These are phyloP conservation scores for Trochalopteron elliotii DNA, from an alignment of 2,113 vertebrate genomes.

Conservation along the genomic window DNA sequence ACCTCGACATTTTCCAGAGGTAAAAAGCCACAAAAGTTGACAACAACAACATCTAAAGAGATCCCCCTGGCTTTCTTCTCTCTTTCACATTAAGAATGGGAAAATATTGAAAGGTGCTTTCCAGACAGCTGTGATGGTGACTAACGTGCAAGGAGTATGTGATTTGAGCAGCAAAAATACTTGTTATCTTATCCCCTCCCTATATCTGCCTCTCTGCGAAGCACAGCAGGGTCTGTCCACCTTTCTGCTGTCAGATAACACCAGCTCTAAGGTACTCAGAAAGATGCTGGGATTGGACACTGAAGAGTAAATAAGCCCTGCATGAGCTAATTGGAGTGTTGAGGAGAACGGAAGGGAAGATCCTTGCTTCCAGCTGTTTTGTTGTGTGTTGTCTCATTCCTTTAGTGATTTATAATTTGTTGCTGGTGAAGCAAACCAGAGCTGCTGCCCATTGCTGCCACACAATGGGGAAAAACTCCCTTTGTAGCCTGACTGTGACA, in stretches of 20 bases:
- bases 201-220: not conserved
- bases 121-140: not conserved
- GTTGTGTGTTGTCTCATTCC: not conserved
- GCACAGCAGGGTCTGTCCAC: not conserved
- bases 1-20: not conserved
- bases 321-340: not conserved
- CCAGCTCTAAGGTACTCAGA: not conserved
- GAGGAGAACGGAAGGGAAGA: not conserved
- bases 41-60: not conserved
- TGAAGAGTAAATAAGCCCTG: not conserved
- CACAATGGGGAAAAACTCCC: not conserved
- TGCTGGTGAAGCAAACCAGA: constrained; percentile 13
- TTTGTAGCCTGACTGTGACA: not conserved
- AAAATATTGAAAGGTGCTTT: not conserved
- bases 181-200: not conserved
- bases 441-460: not conserved
- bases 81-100: not conserved
- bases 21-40: not conserved
- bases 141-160: not conserved
- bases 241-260: not conserved
- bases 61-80: not conserved
- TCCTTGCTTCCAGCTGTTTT: constrained; percentile 3
- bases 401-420: constrained; percentile 5
- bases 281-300: not conserved
- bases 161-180: not conserved